Evolutionary conservation across 2,888 invertebrate species (phyloP), one percentile per base, ranked within the genome.

Genomic region (Julus scandinavius): DNA sequence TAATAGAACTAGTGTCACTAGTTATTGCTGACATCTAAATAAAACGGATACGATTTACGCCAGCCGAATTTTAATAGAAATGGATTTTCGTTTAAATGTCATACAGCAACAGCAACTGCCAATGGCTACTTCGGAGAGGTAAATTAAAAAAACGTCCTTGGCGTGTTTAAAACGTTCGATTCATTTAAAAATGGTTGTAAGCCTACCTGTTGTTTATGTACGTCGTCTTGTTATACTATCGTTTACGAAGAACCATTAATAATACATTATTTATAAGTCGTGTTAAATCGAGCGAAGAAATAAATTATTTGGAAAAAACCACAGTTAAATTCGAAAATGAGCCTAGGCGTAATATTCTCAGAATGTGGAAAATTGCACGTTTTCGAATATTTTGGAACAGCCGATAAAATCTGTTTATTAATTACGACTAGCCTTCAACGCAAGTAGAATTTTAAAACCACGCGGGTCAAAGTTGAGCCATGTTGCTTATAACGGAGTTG

Each of bases 1-100:
- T 72, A 72, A 72, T 72, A 29, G 72, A 72, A 72, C 72, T 29
- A 58, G n/a, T 58, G 72, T 72, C 72, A 72, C 72, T 29, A 72
- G 72, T 29, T 29, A 1, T 29, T 72, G 7, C 72, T 72, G 29
- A 72, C 72, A 72, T 29, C 29, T 72, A 72, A 29, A 72, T 72
- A 29, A 29, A 72, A 29, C 0, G 5, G 3, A 6, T 2, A 29
- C 11, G 29, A 29, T 29, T 2, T 72, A 72, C 72, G 72, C n/a
- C 11, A 11, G 1, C 11, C 20, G 72, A 72, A 72, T 72, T 20
- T 72, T 72, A 72, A 29, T 29, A 11, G 29, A 2, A 29, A 58
- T 17, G 13, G 50, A n/a, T 29, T 72, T 72, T 72, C 72, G 72
- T 29, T 58, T n/a, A 72, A 58, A 72, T 72, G 72, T n/a, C 20